Base-by-base conservation (phyloP, 2,888 invertebrate genomes). In the Thereva nobilitata region DNA sequence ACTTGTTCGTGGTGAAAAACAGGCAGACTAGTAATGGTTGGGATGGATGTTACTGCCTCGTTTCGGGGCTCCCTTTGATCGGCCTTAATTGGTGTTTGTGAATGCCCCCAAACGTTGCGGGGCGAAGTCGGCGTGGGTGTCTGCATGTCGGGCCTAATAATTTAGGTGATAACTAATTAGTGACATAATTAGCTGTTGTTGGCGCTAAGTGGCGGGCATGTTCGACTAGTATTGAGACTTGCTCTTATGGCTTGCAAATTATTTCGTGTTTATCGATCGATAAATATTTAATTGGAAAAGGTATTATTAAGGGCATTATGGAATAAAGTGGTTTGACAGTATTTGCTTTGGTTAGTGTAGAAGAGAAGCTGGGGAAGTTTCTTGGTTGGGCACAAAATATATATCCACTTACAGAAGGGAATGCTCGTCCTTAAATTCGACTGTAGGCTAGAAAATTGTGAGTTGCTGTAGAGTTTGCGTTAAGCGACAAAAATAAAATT, bases 151-250 rank as follows among this genome's bases (percentile, higher is more conserved):
- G 66, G 66, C 64, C 45, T 66, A 66, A 68, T 68, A 68, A 66
- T 68, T 68, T 66, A 68, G 68, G 68, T 66, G 68, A 68, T 66
- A 68, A 68, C 53, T 68, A 68, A 68, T 68, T 68, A 67, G 68
- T 66, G 64, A 55, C 57, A 64, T 68, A 68, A 68, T 68, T 68
- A 68, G 66, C 63, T 66, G 23, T 23, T 23, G 23, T 23, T 23
- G 23, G 23, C 37, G 50, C 50, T 50, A 61, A 61, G 50, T 61
- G 40, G 50, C 61, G 50, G 40, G 41, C 38, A 50, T 61, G 61
- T 61, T 61, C 41, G 61, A 50, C 61, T 23, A 23, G 23, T 23
- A 23, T 23, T 2, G 50, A 50, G 50, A 40, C 61, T 50, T 61
- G 49, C 50, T 61, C 50, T 49, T 50, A 37, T 50, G 41, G 49